Percentiles rank a stretch among this genome's conserved stretches.
These are phyloP conservation scores for Phrixothrix hirtus DNA, from an alignment of 2,888 invertebrate species.

Conservation along the genomic window DNA sequence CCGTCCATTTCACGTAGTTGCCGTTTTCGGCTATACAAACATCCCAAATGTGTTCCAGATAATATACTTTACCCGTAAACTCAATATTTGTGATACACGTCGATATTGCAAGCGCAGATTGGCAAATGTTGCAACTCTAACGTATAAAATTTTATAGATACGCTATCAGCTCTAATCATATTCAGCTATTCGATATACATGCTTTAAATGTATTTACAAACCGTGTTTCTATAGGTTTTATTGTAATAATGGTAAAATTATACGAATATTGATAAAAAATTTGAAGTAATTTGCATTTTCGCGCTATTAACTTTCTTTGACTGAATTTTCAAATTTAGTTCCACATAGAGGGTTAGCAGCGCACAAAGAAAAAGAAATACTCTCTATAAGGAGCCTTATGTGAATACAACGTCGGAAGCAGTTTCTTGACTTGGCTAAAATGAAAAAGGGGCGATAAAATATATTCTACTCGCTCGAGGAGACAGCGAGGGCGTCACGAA, in stretches of 20 bases:
- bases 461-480: conserved; percentile 36
- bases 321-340: conserved; percentile 26
- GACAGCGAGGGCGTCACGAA: conserved; percentile 34
- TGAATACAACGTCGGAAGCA: conserved; percentile 36
- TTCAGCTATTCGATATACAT: no score
- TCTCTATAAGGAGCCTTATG: conserved; percentile 23
- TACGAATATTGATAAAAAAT: neutral
- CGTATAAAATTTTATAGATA: no score
- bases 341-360: conserved; percentile 2
- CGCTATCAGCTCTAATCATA: no score
- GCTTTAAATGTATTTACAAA: no score
- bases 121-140: neutral
- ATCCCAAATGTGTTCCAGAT: conserved; percentile 20
- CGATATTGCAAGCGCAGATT: conserved; percentile 7
- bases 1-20: conserved; percentile 19
- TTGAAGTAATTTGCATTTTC: conserved; percentile 19
- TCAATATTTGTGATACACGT: conserved; percentile 13
- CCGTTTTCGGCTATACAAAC: conserved; percentile 19
- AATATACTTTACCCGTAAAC: conserved; percentile 16
- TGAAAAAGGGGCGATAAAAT: conserved; percentile 44
- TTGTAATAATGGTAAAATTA: no score
- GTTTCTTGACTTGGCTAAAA: conserved; percentile 39
- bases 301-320: conserved; percentile 14
- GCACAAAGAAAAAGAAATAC: conserved; percentile 14
- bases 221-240: no score